Evolutionary conservation across 2,113 vertebrate species (phyloP).

Genomic region (Hemiscyllium ocellatum): DNA sequence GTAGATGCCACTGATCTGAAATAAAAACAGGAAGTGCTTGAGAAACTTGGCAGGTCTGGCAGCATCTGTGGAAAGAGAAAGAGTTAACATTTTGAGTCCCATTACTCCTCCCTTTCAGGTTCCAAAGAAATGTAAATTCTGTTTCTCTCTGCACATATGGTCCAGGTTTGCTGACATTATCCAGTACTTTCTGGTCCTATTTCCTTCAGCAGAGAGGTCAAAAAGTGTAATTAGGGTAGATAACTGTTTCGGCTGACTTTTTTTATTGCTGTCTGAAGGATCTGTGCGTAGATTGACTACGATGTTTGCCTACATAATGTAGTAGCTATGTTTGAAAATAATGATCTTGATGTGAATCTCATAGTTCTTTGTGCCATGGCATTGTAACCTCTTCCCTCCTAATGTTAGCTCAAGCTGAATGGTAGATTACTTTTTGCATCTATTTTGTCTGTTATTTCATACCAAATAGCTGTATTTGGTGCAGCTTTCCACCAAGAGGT

Average conservation of each 20-base stretch:
- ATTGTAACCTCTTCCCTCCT: not conserved
- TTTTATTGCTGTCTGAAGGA: not conserved
- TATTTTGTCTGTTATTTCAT: not conserved
- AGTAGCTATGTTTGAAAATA: not conserved
- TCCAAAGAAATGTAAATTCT: too few relatives aligned
- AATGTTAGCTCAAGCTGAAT: not conserved
- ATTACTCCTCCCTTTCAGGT: too few relatives aligned
- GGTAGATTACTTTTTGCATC: not conserved
- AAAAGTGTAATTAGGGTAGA: too few relatives aligned
- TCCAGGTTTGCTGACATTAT: too few relatives aligned
- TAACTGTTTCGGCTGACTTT: not conserved
- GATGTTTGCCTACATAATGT: not conserved
- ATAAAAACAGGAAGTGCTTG: too few relatives aligned
- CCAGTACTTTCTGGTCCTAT: too few relatives aligned
- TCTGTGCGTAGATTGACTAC: not conserved
- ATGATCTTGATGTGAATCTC: not conserved
- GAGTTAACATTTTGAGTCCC: too few relatives aligned
- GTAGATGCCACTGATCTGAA: too few relatives aligned
- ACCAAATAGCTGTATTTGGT: not conserved
- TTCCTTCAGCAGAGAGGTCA: too few relatives aligned
- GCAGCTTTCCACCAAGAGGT: not conserved
- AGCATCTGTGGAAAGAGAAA: too few relatives aligned
- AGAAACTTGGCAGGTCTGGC: too few relatives aligned
- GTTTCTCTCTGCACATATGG: too few relatives aligned
- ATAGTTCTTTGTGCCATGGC: not conserved